Evolutionary conservation across 2,888 invertebrate species (phyloP).

Genomic region (Tachina lurida): DNA sequence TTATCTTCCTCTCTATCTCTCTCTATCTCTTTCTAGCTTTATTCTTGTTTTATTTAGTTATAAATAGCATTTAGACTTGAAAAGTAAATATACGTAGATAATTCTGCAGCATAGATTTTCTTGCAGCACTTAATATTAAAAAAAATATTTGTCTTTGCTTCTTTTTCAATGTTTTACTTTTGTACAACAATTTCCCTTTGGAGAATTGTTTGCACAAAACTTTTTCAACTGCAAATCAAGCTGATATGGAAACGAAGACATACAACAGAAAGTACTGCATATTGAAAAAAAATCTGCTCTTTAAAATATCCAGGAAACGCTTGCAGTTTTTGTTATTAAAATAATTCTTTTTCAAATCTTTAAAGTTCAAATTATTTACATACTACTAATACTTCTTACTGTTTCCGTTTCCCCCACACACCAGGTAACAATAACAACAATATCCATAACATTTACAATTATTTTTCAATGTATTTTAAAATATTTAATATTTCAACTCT

Average conservation of each 20-base stretch:
- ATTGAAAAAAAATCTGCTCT: background rate
- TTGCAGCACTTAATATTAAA: slow-evolving; percentile 47
- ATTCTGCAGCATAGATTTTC: slow-evolving; percentile 16
- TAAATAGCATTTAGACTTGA: slow-evolving; percentile 8
- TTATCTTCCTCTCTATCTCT: slow-evolving; percentile 17
- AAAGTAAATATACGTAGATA: background rate
- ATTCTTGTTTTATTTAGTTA: slow-evolving; percentile 14
- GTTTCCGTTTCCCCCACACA: background rate
- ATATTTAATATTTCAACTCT: slow-evolving; percentile 6
- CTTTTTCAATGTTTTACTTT: background rate
- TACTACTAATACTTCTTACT: background rate
- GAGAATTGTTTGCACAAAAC: background rate
- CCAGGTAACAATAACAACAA: background rate
- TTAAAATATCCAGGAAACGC: background rate
- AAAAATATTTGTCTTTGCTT: background rate
- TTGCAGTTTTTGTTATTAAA: background rate
- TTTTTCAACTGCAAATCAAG: background rate
- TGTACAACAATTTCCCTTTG: background rate
- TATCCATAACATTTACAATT: background rate
- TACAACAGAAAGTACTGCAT: background rate
- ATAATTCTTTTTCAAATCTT: too few species aligned
- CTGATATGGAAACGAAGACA: background rate
- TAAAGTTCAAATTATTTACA: background rate
- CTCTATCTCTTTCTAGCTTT: background rate
- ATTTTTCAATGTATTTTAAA: background rate